Percentiles rank a stretch among this genome's conserved stretches.
phyloP scores from a whole-genome alignment of 2,888 invertebrate genomes.

The Liopterus haemorrhoidalis region DNA sequence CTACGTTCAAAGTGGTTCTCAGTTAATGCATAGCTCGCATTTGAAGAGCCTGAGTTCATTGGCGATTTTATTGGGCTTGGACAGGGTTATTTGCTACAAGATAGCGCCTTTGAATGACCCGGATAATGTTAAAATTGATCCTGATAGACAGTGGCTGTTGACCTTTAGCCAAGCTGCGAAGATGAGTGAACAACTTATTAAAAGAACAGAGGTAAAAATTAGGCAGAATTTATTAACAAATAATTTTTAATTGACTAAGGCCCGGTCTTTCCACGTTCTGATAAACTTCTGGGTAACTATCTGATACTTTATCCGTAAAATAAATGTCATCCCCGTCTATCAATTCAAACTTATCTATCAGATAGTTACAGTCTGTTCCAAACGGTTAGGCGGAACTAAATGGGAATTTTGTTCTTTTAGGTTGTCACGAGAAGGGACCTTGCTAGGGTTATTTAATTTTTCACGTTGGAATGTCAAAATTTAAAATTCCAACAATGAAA shows the following conservation, averaged over 20 bases:
- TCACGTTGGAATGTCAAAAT: no score
- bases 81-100: slow-evolving; percentile 49
- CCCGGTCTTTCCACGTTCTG: no score
- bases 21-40: slow-evolving; percentile 54
- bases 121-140: slow-evolving; percentile 38
- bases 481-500: no score
- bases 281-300: no score
- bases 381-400: no score
- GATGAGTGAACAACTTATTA: slow-evolving; percentile 52
- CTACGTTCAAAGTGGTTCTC: slow-evolving; percentile 53
- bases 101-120: slow-evolving; percentile 48
- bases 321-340: no score
- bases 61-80: slow-evolving; percentile 51
- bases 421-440: no score
- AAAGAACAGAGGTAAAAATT: slow-evolving; percentile 46
- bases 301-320: background rate
- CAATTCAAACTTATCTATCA: no score
- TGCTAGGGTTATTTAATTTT: no score
- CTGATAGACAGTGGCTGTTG: slow-evolving; percentile 55
- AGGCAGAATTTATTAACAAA: slow-evolving; percentile 44
- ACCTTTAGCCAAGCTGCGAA: slow-evolving; percentile 50
- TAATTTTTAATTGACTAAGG: background rate
- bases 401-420: no score
- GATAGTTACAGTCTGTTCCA: no score
- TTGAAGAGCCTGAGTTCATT: slow-evolving; percentile 53